Evolutionary conservation across 2,797 vertebrate genomes (phyloP).

Genomic region (Acanthis flammea): DNA sequence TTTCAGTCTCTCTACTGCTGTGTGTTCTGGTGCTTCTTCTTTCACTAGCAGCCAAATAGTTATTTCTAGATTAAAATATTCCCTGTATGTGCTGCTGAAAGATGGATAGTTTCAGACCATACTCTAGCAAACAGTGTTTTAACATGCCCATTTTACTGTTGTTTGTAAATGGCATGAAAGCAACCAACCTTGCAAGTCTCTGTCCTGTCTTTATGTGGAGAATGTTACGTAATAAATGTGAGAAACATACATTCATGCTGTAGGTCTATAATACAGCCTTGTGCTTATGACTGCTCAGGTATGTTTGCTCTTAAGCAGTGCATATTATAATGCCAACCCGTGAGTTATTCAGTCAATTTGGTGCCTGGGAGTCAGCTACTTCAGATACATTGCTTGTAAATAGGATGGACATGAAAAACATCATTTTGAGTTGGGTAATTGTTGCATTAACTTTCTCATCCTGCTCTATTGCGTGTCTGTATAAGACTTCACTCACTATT

Average conservation of each 20-base stretch:
- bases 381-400: not conserved
- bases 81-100: not conserved
- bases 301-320: not conserved
- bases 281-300: not conserved
- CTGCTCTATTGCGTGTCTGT: not conserved
- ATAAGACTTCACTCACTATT: not conserved
- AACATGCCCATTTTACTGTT: not conserved
- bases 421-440: not conserved
- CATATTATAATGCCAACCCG: not conserved
- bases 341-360: not conserved
- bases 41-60: not conserved
- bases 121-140: not conserved
- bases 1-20: not conserved
- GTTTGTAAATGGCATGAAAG: not conserved
- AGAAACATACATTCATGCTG: not conserved
- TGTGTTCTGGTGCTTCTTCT: not conserved
- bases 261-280: not conserved
- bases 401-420: not conserved
- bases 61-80: slow-evolving; percentile 11
- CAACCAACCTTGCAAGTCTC: not conserved
- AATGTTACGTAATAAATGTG: not conserved
- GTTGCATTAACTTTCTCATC: not conserved
- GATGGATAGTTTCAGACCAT: not conserved
- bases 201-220: not conserved
- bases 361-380: not conserved